Evolutionary conservation across 2,888 invertebrate genomes (phyloP).

Genomic region (Allophyes oxyacanthae): DNA sequence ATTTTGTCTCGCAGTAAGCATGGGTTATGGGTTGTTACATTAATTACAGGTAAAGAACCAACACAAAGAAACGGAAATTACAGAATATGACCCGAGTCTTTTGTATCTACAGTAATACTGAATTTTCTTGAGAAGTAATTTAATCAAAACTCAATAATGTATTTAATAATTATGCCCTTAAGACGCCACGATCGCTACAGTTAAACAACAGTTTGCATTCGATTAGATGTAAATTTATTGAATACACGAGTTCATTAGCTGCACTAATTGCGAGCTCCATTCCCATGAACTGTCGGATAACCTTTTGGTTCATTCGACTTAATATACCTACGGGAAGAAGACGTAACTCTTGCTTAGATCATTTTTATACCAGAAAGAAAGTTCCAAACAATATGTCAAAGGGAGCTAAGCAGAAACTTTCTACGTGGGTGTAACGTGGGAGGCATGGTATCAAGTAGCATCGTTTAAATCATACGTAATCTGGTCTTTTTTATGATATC

Average conservation of each 20-base stretch:
- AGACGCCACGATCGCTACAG: slow-evolving; percentile 29
- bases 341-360: slow-evolving; percentile 20
- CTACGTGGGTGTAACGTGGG: slow-evolving; percentile 53
- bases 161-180: slow-evolving; percentile 22
- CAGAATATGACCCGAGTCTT: neutral
- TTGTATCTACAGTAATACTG: neutral
- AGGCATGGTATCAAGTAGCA: slow-evolving; percentile 54
- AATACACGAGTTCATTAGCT: slow-evolving; percentile 51
- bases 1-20: slow-evolving; percentile 19
- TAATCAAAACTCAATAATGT: slow-evolving; percentile 13
- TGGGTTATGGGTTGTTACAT: slow-evolving; percentile 25
- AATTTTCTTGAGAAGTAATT: neutral
- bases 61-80: slow-evolving; percentile 20
- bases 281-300: slow-evolving; percentile 43
- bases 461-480: slow-evolving; percentile 56
- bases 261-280: slow-evolving; percentile 49
- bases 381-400: slow-evolving; percentile 53
- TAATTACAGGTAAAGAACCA: slow-evolving; percentile 18
- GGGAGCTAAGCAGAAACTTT: slow-evolving; percentile 49
- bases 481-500: slow-evolving; percentile 52
- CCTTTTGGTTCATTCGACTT: slow-evolving; percentile 36
- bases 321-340: slow-evolving; percentile 37
- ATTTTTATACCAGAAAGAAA: slow-evolving; percentile 49
- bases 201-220: slow-evolving; percentile 38
- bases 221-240: slow-evolving; percentile 49